Conservation (phyloP, 2,888 invertebrate genomes). For the Cantharis nigra region DNA sequence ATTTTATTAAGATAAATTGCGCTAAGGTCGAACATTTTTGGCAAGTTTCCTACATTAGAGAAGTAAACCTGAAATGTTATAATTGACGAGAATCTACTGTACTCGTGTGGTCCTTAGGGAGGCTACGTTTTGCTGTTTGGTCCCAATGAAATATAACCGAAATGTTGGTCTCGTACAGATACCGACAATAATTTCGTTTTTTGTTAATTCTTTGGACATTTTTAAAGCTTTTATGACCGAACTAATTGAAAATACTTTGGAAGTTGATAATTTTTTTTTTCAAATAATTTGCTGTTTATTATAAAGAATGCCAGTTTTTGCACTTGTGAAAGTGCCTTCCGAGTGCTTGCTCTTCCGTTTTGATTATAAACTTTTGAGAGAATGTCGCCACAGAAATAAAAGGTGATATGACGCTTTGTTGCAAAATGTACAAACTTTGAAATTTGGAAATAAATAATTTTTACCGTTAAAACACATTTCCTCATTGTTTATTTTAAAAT, state of each 20-base stretch:
- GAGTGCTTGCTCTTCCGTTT: background rate
- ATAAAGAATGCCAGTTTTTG: background rate
- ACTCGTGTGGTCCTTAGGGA: slow-evolving; percentile 6
- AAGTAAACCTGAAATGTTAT: slow-evolving; percentile 6
- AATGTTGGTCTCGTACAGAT: slow-evolving; percentile 8
- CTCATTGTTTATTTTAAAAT: background rate
- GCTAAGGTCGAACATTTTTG: slow-evolving; percentile 1
- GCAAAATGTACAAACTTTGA: background rate
- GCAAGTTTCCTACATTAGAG: background rate
- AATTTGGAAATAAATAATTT: background rate
- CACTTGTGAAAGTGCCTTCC: background rate
- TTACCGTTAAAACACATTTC: background rate
- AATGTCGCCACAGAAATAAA: background rate
- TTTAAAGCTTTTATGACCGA: slow-evolving; percentile 1
- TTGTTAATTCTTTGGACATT: slow-evolving; percentile 6
- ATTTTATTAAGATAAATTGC: background rate
- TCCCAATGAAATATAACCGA: slow-evolving; percentile 8
- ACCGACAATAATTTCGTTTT: slow-evolving; percentile 14
- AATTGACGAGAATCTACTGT: background rate
- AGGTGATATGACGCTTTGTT: background rate
- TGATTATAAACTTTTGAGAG: slow-evolving; percentile 1
- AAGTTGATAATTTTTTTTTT: background rate
- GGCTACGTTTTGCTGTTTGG: slow-evolving; percentile 12
- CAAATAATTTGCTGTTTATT: background rate
- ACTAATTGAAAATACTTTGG: background rate